Conservation (phyloP, 23 tunicate genomes). For the Styela plicata region DNA sequence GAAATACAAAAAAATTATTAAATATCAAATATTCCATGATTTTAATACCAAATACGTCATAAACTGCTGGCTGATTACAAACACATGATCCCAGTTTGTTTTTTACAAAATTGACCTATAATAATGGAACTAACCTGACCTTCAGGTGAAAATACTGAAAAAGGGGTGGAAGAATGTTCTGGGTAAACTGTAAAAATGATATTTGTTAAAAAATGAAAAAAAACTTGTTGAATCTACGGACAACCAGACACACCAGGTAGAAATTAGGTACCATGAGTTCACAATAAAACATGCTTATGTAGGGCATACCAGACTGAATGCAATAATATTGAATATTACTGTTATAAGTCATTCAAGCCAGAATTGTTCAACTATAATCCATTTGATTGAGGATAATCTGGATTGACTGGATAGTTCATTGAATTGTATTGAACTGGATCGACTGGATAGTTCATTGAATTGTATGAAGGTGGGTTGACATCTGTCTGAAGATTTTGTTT, state of each 20-base stretch:
- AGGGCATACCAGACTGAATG: background rate
- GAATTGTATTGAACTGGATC: background rate
- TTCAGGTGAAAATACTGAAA: no score
- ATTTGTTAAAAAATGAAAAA: no score
- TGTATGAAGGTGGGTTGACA: background rate
- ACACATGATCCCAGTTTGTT: no score
- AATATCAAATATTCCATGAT: no score
- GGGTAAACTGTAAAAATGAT: no score
- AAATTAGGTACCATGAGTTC: background rate
- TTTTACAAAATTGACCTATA: no score
- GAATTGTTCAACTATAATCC: background rate
- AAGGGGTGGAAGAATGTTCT: no score
- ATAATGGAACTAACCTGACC: no score
- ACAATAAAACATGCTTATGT: background rate
- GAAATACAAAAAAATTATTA: no score
- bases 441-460: background rate
- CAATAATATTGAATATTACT: background rate
- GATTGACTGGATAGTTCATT: background rate
- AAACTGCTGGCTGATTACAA: no score
- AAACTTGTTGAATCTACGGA: background rate
- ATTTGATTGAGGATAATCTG: background rate
- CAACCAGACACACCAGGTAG: background rate
- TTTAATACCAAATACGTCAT: no score
- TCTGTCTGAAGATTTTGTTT: background rate
- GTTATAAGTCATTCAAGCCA: background rate